Evolutionary conservation across 2,797 vertebrate genomes (phyloP), one percentile per base, ranked within the genome.

Genomic region (Crenuchus spilurus): DNA sequence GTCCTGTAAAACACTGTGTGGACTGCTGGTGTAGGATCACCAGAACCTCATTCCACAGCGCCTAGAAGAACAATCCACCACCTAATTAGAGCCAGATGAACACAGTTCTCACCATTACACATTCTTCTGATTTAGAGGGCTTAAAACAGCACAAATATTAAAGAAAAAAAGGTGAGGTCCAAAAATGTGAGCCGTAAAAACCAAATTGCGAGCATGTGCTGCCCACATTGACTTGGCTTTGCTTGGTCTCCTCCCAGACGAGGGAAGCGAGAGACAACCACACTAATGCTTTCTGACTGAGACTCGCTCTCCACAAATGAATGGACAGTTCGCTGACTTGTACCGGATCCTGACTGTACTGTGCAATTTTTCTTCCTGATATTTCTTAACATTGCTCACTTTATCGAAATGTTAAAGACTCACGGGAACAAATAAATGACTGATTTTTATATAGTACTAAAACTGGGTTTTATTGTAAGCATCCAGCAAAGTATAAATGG

Each of bases 61-160:
- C 1, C 22, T 51, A 26, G 3, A 51, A 24, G 24, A 24, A 26
- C 22, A 26, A 51, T 51, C 20, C 8, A 2, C 18, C 22, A 4
- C 49, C 11, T 51, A 51, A 51, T 51, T 51, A 51, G 49, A 51
- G 49, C 49, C 49, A 51, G 49, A 26, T 51, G 49, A 24, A 51
- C 3, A 20, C 24, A 1, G 2, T 11, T 9, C 22, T 13, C 24
- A 24, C n/a, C n/a, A 48, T 20, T 48, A 48, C 46, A 48, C 49
- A 24, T 51, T 51, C 49, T 51, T 51, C 11, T 11, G 22, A 2
- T 24, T 22, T 24, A 26, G 20, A 24, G 49, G 22, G 8, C 11
- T 26, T 51, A 11, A 51, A 51, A 26, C 24, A 26, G 22, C 49
- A 26, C 10, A 26, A 24, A 26, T 26, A 51, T 26, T 24, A 8